Evolutionary conservation across 2,888 invertebrate species (phyloP).

Genomic region (Pedicia rivosa): DNA sequence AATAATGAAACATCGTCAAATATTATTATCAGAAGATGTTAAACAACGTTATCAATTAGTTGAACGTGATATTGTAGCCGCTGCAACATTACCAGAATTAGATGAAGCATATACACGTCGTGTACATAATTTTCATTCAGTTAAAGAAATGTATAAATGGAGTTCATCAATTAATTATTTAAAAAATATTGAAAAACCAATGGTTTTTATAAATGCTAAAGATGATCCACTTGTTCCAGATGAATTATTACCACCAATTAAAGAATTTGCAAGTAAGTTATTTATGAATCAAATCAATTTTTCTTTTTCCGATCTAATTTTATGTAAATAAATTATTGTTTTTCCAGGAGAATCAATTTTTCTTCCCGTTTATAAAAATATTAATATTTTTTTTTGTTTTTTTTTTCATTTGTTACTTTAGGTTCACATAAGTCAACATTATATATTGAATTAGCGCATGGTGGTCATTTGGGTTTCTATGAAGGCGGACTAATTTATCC

Average conservation of each 20-base stretch:
- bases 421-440: slow-evolving; percentile 49
- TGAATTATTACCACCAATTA: slow-evolving; percentile 52
- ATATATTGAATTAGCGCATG: slow-evolving; percentile 72
- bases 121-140: slow-evolving; percentile 60
- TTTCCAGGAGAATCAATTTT: not conserved
- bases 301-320: slow-evolving; percentile 1
- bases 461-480: slow-evolving; percentile 89
- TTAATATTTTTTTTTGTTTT: slow-evolving; percentile 6
- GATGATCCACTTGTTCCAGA: slow-evolving; percentile 89
- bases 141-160: slow-evolving; percentile 69
- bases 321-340: slow-evolving; percentile 5
- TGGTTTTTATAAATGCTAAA: slow-evolving; percentile 78
- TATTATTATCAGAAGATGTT: slow-evolving; percentile 56
- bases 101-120: slow-evolving; percentile 79
- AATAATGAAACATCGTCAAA: slow-evolving; percentile 66
- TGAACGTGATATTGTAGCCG: slow-evolving; percentile 68
- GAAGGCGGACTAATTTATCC: slow-evolving; percentile 80
- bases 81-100: slow-evolving; percentile 73
- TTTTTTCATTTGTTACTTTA: slow-evolving; percentile 23
- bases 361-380: not conserved
- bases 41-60: slow-evolving; percentile 50
- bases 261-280: slow-evolving; percentile 56
- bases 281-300: not conserved
- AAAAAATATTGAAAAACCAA: slow-evolving; percentile 62
- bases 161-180: slow-evolving; percentile 71